Evolutionary conservation across 2,888 invertebrate genomes (phyloP).

Genomic region (Tribolium freemani): DNA sequence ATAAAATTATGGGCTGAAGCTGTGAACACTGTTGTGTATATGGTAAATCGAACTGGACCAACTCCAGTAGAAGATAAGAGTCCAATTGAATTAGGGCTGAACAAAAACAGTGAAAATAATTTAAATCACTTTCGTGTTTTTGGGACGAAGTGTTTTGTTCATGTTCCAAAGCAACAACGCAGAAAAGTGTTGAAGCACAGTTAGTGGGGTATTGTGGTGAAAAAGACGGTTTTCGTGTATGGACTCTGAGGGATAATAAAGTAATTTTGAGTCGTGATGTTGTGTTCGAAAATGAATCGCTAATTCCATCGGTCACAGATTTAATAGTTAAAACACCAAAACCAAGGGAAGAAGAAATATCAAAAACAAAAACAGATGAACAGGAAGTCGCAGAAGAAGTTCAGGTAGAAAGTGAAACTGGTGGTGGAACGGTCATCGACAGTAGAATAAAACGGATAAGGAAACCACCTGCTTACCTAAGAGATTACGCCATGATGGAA

Average conservation of each 20-base stretch:
- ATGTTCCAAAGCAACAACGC: conserved; percentile 48
- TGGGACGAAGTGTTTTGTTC: conserved; percentile 48
- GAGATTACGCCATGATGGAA: background rate
- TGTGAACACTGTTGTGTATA: too few species aligned
- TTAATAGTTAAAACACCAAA: background rate
- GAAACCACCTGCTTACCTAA: background rate
- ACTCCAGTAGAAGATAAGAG: conserved; percentile 37
- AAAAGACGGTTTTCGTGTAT: too few species aligned
- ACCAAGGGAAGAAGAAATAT: background rate
- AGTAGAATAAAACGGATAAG: too few species aligned
- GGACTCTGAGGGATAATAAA: too few species aligned
- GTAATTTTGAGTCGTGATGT: too few species aligned
- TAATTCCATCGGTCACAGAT: background rate
- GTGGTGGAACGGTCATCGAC: too few species aligned
- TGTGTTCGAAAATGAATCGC: too few species aligned
- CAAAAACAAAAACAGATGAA: background rate
- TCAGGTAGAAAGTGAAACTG: too few species aligned
- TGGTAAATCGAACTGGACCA: conserved; percentile 47
- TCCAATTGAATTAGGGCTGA: too few species aligned
- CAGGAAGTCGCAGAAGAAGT: background rate
- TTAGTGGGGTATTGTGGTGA: too few species aligned
- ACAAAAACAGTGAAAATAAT: conserved; percentile 1
- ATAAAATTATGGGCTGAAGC: too few species aligned
- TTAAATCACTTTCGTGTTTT: conserved; percentile 44
- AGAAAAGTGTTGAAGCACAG: conserved; percentile 34